Conservation (phyloP, 2,113 vertebrate genomes). For the Odocoileus hemionus region DNA sequence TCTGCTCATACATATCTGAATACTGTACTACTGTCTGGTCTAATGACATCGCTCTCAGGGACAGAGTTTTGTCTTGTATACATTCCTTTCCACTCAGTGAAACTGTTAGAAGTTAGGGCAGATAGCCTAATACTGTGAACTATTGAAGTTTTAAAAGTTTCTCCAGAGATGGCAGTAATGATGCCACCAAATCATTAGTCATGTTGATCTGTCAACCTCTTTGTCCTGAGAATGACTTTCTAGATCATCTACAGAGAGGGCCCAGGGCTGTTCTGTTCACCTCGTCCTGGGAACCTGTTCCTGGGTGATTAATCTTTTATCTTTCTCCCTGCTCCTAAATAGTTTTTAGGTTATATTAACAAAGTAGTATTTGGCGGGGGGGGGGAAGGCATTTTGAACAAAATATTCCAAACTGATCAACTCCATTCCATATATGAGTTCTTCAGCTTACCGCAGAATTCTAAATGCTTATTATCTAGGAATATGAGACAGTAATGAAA, state of each 20-base stretch:
- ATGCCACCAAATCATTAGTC: not conserved
- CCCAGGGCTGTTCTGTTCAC: not conserved
- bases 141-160: constrained; percentile 46
- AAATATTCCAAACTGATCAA: not conserved
- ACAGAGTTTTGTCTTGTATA: not conserved
- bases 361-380: not conserved
- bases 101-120: constrained; percentile 22
- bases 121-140: not conserved
- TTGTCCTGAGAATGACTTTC: not conserved
- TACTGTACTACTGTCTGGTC: not conserved
- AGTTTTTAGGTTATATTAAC: constrained; percentile 42
- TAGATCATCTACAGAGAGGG: not conserved
- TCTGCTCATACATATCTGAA: not conserved
- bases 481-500: constrained; percentile 99
- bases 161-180: not conserved
- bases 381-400: constrained; percentile 14
- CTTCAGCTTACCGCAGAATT: not conserved
- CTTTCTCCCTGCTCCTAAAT: constrained; percentile 2
- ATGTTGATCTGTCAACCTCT: not conserved
- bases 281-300: not conserved
- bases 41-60: not conserved
- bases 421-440: not conserved
- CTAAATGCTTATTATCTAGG: constrained; percentile 80
- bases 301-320: not conserved
- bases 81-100: constrained; percentile 6